Evolutionary conservation across 2,113 vertebrate species (phyloP).

Genomic region (pig (Sus scrofa)): T2T-Sscrofa CM000827.6:96363001-96363500

Average conservation of each 20-base stretch:
- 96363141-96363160: neutral
- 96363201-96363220: neutral
- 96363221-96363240: neutral
- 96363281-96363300: neutral
- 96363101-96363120: neutral
- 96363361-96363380: neutral
- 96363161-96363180: neutral
- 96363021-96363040: no score
- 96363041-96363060: no score
- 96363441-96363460: neutral
- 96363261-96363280: neutral
- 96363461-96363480: neutral
- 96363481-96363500: constrained; percentile 15
- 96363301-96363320: neutral
- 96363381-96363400: neutral
- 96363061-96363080: no score
- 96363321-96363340: neutral
- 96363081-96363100: no score
- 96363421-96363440: neutral
- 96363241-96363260: neutral
- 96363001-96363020: no score
- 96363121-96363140: neutral
- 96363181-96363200: neutral
- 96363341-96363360: neutral
- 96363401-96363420: neutral